phyloP scores from a whole-genome alignment of 2,797 vertebrate species.

The Hozukius guyotensis region DNA sequence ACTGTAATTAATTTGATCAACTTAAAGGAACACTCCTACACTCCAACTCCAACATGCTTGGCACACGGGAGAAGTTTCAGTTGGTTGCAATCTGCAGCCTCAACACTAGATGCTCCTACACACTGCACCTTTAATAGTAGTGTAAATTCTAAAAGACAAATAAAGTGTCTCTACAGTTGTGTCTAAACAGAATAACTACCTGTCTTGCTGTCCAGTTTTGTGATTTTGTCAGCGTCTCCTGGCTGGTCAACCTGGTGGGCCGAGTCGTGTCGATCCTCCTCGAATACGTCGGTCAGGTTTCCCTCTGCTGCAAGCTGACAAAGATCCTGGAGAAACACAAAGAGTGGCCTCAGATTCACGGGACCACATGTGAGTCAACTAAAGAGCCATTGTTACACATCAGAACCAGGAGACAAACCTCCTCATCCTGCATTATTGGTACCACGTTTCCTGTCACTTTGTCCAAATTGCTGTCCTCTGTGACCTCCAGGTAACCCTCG shows the following conservation, averaged over 20 bases:
- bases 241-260: constrained; percentile 85
- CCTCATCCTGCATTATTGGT: background rate
- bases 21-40: no score
- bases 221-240: constrained; percentile 87
- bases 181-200: background rate
- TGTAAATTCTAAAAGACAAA: background rate
- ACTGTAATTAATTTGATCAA: no score
- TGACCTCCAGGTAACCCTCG: constrained; percentile 84
- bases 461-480: background rate
- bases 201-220: constrained; percentile 82
- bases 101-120: no score
- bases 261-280: constrained; percentile 82
- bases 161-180: background rate
- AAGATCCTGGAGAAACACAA: constrained; percentile 81
- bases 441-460: background rate
- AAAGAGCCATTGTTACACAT: background rate
- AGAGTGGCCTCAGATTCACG: constrained; percentile 86
- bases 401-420: background rate
- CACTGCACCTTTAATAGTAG: background rate
- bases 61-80: no score
- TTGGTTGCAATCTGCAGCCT: no score
- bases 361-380: constrained; percentile 80
- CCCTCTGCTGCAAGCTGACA: constrained; percentile 86
- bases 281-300: constrained; percentile 86
- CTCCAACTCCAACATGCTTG: no score